Evolutionary conservation across 2,113 vertebrate genomes (phyloP).

Genomic region (Hippocampus abdominalis): DNA sequence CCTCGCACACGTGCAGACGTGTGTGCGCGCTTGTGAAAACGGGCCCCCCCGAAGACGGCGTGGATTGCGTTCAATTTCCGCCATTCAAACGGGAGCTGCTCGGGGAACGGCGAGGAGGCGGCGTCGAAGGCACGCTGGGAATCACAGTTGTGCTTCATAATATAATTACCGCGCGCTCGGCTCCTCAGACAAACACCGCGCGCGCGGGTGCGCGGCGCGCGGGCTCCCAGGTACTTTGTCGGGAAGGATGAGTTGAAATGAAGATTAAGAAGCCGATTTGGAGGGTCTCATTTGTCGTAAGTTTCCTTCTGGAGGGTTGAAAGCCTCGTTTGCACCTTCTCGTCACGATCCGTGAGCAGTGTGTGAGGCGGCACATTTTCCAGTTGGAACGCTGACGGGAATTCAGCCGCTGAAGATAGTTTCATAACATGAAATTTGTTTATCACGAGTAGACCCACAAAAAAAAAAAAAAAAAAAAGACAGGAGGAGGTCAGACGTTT

Average conservation of each 20-base stretch:
- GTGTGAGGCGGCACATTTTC: no score
- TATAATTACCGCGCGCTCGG: conserved; percentile 46
- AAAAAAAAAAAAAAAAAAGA: neutral
- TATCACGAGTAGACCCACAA: neutral
- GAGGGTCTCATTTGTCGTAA: neutral
- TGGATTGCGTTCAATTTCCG: conserved; percentile 67
- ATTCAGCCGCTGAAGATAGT: no score
- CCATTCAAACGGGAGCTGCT: conserved; percentile 48
- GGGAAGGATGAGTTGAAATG: neutral
- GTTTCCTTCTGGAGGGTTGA: neutral
- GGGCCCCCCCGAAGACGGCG: conserved; percentile 45
- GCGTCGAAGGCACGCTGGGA: conserved; percentile 57
- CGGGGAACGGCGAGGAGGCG: conserved; percentile 46
- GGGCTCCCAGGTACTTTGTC: neutral
- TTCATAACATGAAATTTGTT: no score
- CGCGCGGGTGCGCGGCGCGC: neutral
- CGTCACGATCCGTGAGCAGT: no score
- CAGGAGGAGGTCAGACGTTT: no score
- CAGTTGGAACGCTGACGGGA: no score
- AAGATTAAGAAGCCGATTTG: neutral
- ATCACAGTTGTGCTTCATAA: conserved; percentile 66
- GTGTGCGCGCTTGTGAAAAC: conserved; percentile 47
- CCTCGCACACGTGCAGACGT: conserved; percentile 25
- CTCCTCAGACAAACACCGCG: neutral
- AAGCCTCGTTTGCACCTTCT: neutral